Conservation (phyloP, 2,113 vertebrate genomes). For the Synchiropus splendidus region DNA sequence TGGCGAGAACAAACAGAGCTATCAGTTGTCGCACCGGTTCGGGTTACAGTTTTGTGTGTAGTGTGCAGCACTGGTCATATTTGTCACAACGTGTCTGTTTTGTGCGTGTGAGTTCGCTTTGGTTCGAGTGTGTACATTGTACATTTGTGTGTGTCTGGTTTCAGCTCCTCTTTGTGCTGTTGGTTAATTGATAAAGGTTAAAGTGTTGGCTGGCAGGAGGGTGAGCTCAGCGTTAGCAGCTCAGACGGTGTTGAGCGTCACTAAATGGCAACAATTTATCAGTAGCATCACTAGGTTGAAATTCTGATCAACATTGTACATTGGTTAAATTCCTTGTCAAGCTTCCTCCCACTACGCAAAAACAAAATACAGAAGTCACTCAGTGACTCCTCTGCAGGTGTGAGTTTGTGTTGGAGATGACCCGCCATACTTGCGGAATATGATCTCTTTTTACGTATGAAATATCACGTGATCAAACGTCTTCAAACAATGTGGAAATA, state of each 20-base stretch:
- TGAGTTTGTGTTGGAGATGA: no score
- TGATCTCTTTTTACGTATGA: no score
- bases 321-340: no score
- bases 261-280: no score
- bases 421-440: no score
- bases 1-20: conserved; percentile 44
- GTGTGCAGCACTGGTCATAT: conserved; percentile 12
- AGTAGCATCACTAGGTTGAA: no score
- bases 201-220: conserved; percentile 25
- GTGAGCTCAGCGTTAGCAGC: conserved; percentile 27
- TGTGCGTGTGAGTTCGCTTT: conserved; percentile 6
- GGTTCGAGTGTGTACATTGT: conserved; percentile 7
- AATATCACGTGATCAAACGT: no score
- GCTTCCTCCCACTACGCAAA: no score
- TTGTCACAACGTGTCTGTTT: conserved; percentile 1
- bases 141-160: conserved; percentile 36
- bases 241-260: neutral
- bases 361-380: no score
- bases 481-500: no score
- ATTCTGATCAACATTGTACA: no score
- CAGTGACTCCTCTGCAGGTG: no score
- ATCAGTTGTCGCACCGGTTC: conserved; percentile 51
- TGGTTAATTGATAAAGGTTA: conserved; percentile 67
- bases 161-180: conserved; percentile 47
- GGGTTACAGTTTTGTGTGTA: conserved; percentile 31